Base-by-base conservation (phyloP, 2,888 invertebrate genomes). In the Tenthredo notha region DNA sequence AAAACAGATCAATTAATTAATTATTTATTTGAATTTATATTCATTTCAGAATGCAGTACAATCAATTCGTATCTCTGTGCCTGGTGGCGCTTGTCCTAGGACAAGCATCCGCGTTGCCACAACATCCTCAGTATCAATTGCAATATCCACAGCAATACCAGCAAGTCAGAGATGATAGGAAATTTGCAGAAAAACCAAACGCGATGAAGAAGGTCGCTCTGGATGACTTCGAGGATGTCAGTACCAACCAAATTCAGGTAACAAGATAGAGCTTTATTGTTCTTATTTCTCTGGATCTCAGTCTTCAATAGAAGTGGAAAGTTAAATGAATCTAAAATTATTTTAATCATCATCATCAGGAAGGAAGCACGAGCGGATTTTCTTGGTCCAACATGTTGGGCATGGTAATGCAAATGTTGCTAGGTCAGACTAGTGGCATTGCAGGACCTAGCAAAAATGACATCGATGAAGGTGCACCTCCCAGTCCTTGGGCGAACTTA, bases 161-260 rank as follows among this genome's bases (percentile, higher is more conserved):
- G 90, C 94, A 94, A 86, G 94, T 91, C 91, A 94, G 89, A 92
- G 96, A 94, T 89, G 96, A 96, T 86, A 95, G 98, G 87, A 98
- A 98, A 94, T 98, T 97, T 93, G 97, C 97, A 0, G 98, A 97
- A 92, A 98, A 98, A 92, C 97, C 98, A 18, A 98, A 98, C 92
- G 96, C 97, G 21, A 95, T 97, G 90, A 98, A 98, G 94, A 98
- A 98, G 94, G 98, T 98, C 5, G 96, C 96, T 2, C 93, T 97
- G 50, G 97, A 97, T 90, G 97, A 98, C 92, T 93, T 98, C 87
- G 97, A 97, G 89, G 98, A 98, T 89, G 95, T 97, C 87, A 96
- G 96, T 92, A 97, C 96, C 87, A 98, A 98, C 94, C 96, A 97
- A 88, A 97, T 98, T 90, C 96, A 96, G 90, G 94, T 94, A 90